These are phyloP conservation scores for Arbacia lixula DNA, from an alignment of 53 echinoderm and acorn worm genomes.

Conservation along the genomic window DNA sequence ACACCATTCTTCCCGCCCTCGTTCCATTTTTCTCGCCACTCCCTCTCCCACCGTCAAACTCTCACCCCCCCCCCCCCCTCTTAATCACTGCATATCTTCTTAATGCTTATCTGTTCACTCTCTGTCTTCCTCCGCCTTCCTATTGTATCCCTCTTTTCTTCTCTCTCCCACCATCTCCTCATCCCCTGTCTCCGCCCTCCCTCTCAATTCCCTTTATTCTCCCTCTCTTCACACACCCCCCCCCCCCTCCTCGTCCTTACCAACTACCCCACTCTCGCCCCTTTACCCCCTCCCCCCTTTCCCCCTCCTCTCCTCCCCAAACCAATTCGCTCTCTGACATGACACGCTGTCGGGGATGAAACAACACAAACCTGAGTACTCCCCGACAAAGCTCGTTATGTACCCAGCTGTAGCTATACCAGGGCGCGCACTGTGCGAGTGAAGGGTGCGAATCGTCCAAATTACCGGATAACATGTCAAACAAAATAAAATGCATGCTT, in stretches of 20 bases:
- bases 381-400: conserved; percentile 23
- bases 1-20: too few species aligned
- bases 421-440: neutral
- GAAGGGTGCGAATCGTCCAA: neutral
- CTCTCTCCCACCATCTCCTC: neutral
- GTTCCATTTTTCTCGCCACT: too few species aligned
- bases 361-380: conserved; percentile 19
- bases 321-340: neutral
- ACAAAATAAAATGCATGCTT: too few species aligned
- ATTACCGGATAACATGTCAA: too few species aligned
- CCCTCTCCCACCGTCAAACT: too few species aligned
- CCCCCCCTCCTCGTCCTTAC: neutral
- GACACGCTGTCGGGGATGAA: conserved; percentile 18
- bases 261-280: neutral
- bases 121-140: too few species aligned
- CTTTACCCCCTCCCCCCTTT: neutral
- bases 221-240: neutral
- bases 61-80: too few species aligned
- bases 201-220: too few species aligned
- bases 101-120: too few species aligned
- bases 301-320: neutral
- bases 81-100: too few species aligned
- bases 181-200: neutral
- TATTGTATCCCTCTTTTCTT: too few species aligned
- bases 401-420: conserved; percentile 23